Conservation (phyloP, 2,888 invertebrate species). For the Microchrysa polita region DNA sequence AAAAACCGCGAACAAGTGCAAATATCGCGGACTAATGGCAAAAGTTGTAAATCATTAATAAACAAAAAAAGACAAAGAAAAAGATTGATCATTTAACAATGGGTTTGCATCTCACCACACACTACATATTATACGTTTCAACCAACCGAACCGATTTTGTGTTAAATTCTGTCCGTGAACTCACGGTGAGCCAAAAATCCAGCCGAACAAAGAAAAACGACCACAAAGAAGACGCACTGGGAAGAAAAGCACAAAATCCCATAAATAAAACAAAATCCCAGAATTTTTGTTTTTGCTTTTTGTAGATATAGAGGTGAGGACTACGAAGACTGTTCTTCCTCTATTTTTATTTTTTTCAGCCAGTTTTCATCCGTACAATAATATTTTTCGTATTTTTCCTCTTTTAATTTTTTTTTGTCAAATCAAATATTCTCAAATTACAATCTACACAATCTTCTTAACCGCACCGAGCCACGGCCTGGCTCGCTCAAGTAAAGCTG, state of each 20-base stretch:
- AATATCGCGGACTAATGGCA: too few species aligned
- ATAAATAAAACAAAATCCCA: too few species aligned
- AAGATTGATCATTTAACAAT: constrained; percentile 25
- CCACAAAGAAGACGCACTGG: too few species aligned
- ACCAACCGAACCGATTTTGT: not conserved
- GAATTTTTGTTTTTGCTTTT: not conserved
- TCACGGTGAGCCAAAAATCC: not conserved
- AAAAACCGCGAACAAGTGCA: too few species aligned
- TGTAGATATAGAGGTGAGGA: not conserved
- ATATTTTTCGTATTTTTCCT: not conserved
- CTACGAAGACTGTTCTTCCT: not conserved
- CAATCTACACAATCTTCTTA: constrained; percentile 5
- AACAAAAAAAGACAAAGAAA: not conserved
- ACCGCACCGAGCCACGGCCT: not conserved
- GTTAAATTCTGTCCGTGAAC: not conserved
- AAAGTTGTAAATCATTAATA: not conserved
- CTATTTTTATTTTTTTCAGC: not conserved
- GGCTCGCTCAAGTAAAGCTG: too few species aligned
- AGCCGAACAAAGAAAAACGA: not conserved
- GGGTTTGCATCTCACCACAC: not conserved
- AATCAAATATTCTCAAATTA: constrained; percentile 11
- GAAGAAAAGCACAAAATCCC: too few species aligned
- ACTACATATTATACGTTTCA: not conserved
- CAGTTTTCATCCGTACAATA: not conserved
- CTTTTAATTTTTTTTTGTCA: not conserved